Conservation (phyloP, 2,113 vertebrate genomes). For the Periophthalmodon schlosseri region DNA sequence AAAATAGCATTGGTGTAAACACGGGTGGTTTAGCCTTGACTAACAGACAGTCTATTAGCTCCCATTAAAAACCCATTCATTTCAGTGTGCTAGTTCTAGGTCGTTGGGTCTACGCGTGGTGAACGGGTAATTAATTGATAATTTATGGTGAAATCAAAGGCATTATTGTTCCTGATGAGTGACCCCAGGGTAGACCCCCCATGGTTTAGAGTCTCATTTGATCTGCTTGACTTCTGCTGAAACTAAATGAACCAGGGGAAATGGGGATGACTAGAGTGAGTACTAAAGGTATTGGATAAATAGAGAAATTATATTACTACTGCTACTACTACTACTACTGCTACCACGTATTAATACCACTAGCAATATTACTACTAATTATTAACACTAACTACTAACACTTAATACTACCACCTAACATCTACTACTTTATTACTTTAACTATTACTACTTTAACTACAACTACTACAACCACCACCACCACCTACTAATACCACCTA, state of each 20-base stretch:
- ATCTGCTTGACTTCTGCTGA: background rate
- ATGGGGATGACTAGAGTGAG: background rate
- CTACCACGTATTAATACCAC: too few species aligned
- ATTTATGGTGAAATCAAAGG: conserved; percentile 4
- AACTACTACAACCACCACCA: too few species aligned
- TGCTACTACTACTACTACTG: too few species aligned
- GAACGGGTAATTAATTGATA: conserved; percentile 1
- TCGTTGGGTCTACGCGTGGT: background rate
- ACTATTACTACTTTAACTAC: too few species aligned
- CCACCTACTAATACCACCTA: too few species aligned
- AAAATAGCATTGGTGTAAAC: background rate
- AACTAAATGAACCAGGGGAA: background rate
- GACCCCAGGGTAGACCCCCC: background rate
- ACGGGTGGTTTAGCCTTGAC: background rate
- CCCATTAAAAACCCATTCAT: background rate
- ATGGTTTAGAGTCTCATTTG: background rate
- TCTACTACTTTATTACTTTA: too few species aligned
- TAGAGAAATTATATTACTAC: background rate
- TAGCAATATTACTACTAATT: too few species aligned
- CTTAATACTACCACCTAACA: too few species aligned
- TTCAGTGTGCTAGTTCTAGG: background rate
- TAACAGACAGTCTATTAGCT: background rate
- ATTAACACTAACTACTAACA: too few species aligned
- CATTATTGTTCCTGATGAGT: background rate
- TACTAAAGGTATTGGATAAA: background rate